A percentile compares a stretch with the other conserved stretches of the same genome.
Evolutionary conservation across 1,140 invertebrate species (phyloP).

Genomic region (Brachionus koreanus): DNA sequence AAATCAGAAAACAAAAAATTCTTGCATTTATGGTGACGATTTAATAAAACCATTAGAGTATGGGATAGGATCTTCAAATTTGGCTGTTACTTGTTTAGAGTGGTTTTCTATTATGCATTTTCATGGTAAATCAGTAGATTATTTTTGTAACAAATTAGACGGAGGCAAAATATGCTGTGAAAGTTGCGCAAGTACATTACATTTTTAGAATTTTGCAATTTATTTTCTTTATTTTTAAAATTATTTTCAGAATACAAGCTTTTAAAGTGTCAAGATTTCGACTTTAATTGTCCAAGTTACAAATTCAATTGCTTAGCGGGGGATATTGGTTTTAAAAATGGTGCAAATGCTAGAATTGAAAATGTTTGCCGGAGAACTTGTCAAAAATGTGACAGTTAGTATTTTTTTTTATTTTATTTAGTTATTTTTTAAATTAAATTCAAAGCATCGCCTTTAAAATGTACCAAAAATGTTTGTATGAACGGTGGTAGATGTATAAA

Average conservation of each 20-base stretch:
- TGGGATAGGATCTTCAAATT: not conserved
- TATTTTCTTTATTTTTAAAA: not conserved
- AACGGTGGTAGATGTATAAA: not conserved
- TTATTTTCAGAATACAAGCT: not conserved
- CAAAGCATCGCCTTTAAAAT: not conserved
- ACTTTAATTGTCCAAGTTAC: conserved; percentile 3
- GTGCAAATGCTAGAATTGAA: not conserved
- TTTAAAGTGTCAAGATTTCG: not conserved
- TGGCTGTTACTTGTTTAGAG: not conserved
- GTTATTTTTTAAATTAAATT: not conserved
- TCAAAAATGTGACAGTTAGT: not conserved
- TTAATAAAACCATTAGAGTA: not conserved
- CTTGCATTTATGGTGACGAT: conserved; percentile 15
- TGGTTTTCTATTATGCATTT: not conserved
- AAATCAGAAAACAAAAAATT: not conserved
- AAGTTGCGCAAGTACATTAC: not conserved
- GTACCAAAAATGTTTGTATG: not conserved
- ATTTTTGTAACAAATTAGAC: not conserved
- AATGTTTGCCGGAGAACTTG: not conserved
- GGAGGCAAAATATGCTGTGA: not conserved
- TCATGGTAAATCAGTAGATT: not conserved
- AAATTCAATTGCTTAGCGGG: not conserved
- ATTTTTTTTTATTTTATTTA: not conserved
- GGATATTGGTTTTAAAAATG: not conserved
- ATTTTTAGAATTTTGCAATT: no score